Evolutionary conservation across 2,888 invertebrate genomes (phyloP).

Genomic region (Eudiplozoon nipponicum): DNA sequence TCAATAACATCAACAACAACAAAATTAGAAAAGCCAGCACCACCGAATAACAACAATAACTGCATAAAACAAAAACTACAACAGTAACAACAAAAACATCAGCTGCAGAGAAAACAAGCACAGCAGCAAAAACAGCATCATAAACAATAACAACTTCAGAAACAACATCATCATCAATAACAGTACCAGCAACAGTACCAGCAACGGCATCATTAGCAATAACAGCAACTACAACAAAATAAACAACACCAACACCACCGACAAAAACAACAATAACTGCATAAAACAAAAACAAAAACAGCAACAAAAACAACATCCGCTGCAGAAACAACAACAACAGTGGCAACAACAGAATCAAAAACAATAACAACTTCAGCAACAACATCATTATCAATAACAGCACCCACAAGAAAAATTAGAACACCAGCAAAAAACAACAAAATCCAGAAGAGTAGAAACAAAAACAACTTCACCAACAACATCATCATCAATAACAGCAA

Average conservation of each 20-base stretch:
- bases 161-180: conserved; percentile 5
- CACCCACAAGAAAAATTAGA: no score
- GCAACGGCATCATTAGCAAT: conserved; percentile 3
- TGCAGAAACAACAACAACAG: no score
- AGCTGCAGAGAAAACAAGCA: not conserved
- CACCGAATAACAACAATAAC: no score
- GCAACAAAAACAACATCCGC: no score
- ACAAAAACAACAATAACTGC: conserved; percentile 4
- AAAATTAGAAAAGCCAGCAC: no score
- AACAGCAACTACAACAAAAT: conserved; percentile 6
- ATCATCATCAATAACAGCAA: conserved; percentile 6
- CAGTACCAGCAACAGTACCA: conserved; percentile 2
- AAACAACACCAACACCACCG: conserved; percentile 4
- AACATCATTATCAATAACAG: no score
- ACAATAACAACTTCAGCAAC: no score
- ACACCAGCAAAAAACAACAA: no score
- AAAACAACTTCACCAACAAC: conserved; percentile 5
- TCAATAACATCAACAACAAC: no score
- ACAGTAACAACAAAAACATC: conserved; percentile 4
- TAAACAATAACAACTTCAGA: conserved; percentile 1
- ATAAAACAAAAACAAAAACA: no score
- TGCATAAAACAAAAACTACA: conserved; percentile 4
- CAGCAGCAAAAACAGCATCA: conserved; percentile 4
- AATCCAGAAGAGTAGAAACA: no score
- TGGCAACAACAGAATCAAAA: no score